phyloP scores from a whole-genome alignment of 2,113 vertebrate genomes.

The Octodon degus region DNA sequence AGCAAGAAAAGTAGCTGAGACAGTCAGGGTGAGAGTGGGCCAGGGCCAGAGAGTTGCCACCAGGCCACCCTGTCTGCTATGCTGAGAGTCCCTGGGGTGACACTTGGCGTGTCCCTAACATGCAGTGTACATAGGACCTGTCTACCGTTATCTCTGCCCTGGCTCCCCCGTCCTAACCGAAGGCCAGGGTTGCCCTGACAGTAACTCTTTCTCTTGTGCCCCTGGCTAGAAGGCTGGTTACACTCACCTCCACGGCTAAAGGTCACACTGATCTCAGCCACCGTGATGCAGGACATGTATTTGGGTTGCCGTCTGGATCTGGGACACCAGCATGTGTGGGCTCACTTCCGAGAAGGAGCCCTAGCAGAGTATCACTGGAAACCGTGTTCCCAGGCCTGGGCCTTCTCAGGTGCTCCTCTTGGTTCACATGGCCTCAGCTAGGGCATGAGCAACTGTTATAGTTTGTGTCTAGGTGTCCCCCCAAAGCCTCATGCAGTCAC shows the following conservation, averaged over 20 bases:
- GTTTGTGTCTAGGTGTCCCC: too few species aligned
- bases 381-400: not conserved
- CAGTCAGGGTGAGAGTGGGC: not conserved
- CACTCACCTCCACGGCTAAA: not conserved
- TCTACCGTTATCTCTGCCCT: not conserved
- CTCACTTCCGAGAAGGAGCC: not conserved
- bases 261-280: not conserved
- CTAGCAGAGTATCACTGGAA: too few species aligned
- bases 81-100: not conserved
- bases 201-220: not conserved
- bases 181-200: not conserved
- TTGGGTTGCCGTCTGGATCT: not conserved
- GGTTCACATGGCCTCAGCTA: not conserved
- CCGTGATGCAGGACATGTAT: not conserved
- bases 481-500: too few species aligned
- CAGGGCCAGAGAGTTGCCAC: not conserved
- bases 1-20: not conserved
- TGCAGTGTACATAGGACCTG: too few species aligned
- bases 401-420: accelerated
- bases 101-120: not conserved
- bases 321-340: accelerated
- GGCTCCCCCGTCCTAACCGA: not conserved
- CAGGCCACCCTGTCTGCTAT: not conserved
- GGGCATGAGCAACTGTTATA: not conserved
- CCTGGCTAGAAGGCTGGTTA: not conserved